A percentile compares a stretch with the other conserved stretches of the same genome.
These are phyloP conservation scores for Lasioglossum marginatum DNA, from an alignment of 2,888 invertebrate species.

Conservation along the genomic window DNA sequence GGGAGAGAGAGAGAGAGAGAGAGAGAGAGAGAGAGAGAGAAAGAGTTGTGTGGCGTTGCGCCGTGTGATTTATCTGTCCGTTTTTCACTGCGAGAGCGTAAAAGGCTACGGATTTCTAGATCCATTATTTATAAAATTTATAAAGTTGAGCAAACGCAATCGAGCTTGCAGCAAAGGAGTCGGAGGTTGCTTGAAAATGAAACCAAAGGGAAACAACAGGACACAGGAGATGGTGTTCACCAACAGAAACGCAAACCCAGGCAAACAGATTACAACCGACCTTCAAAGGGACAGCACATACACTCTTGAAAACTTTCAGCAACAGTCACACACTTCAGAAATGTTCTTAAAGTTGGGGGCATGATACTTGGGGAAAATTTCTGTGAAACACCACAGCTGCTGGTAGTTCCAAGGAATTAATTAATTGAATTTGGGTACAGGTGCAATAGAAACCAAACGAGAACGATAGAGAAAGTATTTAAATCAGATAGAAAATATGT, in stretches of 20 bases:
- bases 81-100: constrained; percentile 31
- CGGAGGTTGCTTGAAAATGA: not conserved
- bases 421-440: not conserved
- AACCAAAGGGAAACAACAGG: not conserved
- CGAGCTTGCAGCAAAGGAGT: not conserved
- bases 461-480: not conserved
- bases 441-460: not conserved
- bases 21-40: not conserved
- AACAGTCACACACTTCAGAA: not conserved
- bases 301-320: not conserved
- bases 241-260: not conserved
- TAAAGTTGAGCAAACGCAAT: not conserved
- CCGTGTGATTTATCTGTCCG: constrained; percentile 47
- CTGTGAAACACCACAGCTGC: not conserved
- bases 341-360: not conserved
- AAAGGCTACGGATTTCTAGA: constrained; percentile 10
- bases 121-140: constrained; percentile 54
- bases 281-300: not conserved
- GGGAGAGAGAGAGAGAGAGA: not conserved
- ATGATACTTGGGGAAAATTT: not conserved
- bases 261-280: not conserved
- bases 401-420: not conserved
- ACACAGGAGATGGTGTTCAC: not conserved
- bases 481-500: not conserved
- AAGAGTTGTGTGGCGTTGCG: not conserved